Conservation (phyloP, 2,797 vertebrate species). For the Cryptoblepharus egeriae region DNA sequence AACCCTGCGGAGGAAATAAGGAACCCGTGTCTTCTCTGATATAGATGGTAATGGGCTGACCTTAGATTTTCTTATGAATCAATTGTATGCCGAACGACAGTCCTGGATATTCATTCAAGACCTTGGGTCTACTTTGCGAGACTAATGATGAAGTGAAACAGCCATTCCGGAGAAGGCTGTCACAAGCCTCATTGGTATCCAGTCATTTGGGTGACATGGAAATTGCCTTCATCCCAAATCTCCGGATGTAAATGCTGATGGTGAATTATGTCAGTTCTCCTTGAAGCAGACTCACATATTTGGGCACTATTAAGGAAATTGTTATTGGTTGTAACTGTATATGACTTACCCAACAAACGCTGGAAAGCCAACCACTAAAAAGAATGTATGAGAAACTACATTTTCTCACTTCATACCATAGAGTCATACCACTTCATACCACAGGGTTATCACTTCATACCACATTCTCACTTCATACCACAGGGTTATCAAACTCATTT, state of each 20-base stretch:
- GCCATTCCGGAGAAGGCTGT: conserved; percentile 35
- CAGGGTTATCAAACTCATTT: too few relatives aligned
- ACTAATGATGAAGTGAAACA: conserved; percentile 32
- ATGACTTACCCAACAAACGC: not conserved
- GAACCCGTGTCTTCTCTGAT: conserved; percentile 8
- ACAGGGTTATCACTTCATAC: too few relatives aligned
- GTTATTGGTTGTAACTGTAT: not conserved
- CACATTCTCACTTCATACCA: too few relatives aligned
- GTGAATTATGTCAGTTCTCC: conserved; percentile 44
- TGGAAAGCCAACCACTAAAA: conserved; percentile 30
- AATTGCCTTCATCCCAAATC: conserved; percentile 45
- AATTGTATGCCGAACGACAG: conserved; percentile 40
- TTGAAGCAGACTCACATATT: conserved; percentile 22
- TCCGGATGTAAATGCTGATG: not conserved
- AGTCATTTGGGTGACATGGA: conserved; percentile 32
- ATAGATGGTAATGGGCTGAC: conserved; percentile 2
- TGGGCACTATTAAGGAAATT: conserved; percentile 21
- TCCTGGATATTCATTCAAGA: conserved; percentile 24
- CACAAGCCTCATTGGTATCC: conserved; percentile 42
- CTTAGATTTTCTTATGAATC: conserved; percentile 13
- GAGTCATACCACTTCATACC: too few relatives aligned
- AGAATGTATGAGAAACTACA: too few relatives aligned
- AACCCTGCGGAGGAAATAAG: not conserved
- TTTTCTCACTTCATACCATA: too few relatives aligned
- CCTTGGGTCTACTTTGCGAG: conserved; percentile 52